Base-by-base conservation (phyloP, 2,797 vertebrate species). In the Carduelis carduelis region DNA sequence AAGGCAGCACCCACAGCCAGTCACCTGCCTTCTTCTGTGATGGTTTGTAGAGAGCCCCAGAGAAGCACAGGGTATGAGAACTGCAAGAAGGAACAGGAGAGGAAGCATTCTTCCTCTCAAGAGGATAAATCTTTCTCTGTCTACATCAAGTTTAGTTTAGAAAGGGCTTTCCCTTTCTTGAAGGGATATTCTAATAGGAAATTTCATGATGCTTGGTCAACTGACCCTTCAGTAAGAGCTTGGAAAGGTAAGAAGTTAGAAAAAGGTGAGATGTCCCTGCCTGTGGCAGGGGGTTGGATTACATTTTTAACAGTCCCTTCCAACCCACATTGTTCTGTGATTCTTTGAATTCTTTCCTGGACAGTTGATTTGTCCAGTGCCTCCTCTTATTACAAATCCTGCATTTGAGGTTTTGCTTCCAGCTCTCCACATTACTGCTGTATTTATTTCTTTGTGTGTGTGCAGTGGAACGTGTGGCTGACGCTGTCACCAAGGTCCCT, bases 381-480 rank as follows among this genome's bases (percentile, higher is more conserved):
- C 50, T 46, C 17, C 19, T 56, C 28, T 79, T 21, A 35, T 6
- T 53, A 26, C 6, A 32, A 15, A 76, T 60, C 20, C 35, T 69
- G n/a, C 55, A 24, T 70, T 44, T 60, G 79, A 78, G 26, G 41
- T 57, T 89, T 61, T 52, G 5, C 52, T 76, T 76, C 14, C 34
- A 71, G 24, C 35, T 53, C 7, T 39, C 22, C 53, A 5, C 30
- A 39, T 46, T 3, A 8, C 24, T 85, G 22, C 16, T 72, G 4
- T 24, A 0, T 70, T 55, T 52, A 5, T 61, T 87, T 96, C 63
- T 92, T 14, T 83, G 47, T 16, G 16, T 74, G 44, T 95, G 96
- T 85, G 74, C 93, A 95, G 87, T 79, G 68, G 98, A 98, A 52
- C 96, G 61, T 3, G 98, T 98, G 87, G 97, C 98, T 11, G 98